These are phyloP conservation scores for Poeciliopsis gracilis DNA, from an alignment of 2,797 vertebrate genomes.

Conservation along the genomic window DNA sequence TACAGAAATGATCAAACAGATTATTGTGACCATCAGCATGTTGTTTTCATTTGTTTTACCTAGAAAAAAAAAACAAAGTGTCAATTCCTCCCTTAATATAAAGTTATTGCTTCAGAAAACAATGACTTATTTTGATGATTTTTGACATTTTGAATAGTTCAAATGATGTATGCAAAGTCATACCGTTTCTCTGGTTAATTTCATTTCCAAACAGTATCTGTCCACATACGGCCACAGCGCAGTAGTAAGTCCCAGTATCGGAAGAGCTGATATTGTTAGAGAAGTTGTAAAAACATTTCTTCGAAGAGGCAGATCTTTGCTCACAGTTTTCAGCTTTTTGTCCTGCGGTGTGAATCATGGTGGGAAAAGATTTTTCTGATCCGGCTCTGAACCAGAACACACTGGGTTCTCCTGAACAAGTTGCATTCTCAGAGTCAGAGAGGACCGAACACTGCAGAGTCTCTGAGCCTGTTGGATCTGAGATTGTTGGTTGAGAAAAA, in stretches of 20 bases:
- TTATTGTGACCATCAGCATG: background rate
- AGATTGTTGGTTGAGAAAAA: background rate
- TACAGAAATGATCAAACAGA: background rate
- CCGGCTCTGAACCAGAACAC: background rate
- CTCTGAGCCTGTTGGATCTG: conserved; percentile 16
- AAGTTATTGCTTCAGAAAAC: too few relatives aligned
- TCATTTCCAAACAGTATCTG: conserved; percentile 53
- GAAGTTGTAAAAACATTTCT: conserved; percentile 42
- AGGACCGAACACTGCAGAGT: conserved; percentile 23
- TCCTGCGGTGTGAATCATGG: conserved; percentile 16
- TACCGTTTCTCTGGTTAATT: conserved; percentile 10
- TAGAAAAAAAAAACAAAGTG: background rate
- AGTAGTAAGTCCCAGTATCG: conserved; percentile 55
- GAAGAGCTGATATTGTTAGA: conserved; percentile 24
- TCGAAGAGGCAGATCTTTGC: conserved; percentile 8
- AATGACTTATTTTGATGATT: background rate
- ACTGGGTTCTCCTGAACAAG: conserved; percentile 23
- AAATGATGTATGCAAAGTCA: background rate
- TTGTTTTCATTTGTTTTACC: background rate
- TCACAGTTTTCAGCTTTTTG: conserved; percentile 10
- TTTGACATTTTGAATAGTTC: background rate
- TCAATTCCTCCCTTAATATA: background rate
- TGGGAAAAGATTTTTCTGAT: background rate
- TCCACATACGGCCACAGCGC: conserved; percentile 61
- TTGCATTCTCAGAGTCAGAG: background rate